Evolutionary conservation across 23 tunicate genomes (phyloP).

Genomic region (Halocynthia aurantium): DNA sequence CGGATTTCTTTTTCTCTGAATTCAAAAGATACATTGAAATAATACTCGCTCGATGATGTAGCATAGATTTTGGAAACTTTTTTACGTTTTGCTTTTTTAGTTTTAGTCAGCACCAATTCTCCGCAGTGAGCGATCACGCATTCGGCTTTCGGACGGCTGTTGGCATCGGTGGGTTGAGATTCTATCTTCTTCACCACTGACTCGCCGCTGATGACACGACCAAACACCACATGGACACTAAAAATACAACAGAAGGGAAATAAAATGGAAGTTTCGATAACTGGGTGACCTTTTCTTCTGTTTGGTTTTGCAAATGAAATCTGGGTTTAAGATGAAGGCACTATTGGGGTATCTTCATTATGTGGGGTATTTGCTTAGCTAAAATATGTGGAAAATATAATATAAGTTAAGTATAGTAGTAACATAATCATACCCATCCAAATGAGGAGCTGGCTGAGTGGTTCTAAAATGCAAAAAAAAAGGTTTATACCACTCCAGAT

Average conservation of each 20-base stretch:
- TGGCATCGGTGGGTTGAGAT: constrained; percentile 74
- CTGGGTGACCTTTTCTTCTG: neutral
- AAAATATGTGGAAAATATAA: neutral
- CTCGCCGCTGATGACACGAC: constrained; percentile 79
- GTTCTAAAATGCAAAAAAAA: constrained; percentile 45
- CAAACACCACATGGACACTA: constrained; percentile 85
- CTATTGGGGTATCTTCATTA: too few species aligned
- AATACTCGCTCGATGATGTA: too few species aligned
- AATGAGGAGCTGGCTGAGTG: constrained; percentile 90
- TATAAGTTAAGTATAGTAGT: neutral
- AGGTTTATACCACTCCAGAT: neutral
- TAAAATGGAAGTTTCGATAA: neutral
- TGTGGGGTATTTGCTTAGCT: too few species aligned
- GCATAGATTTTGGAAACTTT: neutral
- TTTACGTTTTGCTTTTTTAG: constrained; percentile 56
- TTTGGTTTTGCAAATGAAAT: neutral
- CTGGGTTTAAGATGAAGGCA: too few species aligned
- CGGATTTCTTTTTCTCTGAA: constrained; percentile 34
- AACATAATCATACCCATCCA: constrained; percentile 77
- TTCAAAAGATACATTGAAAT: too few species aligned
- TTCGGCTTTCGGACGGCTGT: constrained; percentile 70
- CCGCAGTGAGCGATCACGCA: constrained; percentile 94
- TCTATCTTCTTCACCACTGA: constrained; percentile 76
- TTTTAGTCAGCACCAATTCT: constrained; percentile 69
- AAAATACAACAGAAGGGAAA: neutral